phyloP scores from a whole-genome alignment of 2,797 vertebrate genomes.

The Columba guinea region DNA sequence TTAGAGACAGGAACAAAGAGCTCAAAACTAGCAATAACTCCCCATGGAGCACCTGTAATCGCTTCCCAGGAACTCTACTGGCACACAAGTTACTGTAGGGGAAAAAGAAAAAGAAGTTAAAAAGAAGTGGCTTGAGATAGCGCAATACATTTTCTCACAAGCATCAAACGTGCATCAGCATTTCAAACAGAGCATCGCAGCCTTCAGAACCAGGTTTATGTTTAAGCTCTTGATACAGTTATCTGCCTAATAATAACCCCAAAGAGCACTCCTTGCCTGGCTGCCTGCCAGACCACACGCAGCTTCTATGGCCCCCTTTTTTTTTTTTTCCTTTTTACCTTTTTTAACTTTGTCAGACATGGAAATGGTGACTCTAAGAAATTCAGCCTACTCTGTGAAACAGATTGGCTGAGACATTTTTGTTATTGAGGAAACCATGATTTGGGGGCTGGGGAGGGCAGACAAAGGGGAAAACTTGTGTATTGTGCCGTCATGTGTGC shows the following conservation, averaged over 20 bases:
- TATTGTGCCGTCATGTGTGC: background rate
- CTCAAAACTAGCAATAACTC: background rate
- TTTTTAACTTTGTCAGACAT: conserved; percentile 42
- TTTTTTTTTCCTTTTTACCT: background rate
- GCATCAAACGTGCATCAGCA: background rate
- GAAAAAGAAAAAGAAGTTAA: background rate
- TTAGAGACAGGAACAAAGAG: background rate
- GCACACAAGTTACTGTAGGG: background rate
- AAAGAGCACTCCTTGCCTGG: conserved; percentile 42
- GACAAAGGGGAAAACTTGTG: background rate
- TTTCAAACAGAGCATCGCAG: background rate
- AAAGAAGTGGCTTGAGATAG: background rate
- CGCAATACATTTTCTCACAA: background rate
- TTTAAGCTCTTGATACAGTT: conserved; percentile 52
- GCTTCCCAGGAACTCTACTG: background rate
- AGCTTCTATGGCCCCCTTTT: background rate
- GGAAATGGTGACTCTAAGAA: conserved; percentile 56
- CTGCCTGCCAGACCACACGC: conserved; percentile 57
- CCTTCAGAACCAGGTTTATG: conserved; percentile 27
- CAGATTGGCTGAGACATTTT: background rate
- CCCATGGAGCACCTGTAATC: background rate
- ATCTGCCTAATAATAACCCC: conserved; percentile 67
- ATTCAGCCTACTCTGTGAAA: conserved; percentile 19
- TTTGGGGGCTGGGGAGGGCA: background rate
- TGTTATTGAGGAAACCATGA: conserved; percentile 59